Evolutionary conservation across 2,797 vertebrate species (phyloP), one percentile per base, ranked within the genome.

Genomic region (Helicolenus hilgendorfi): DNA sequence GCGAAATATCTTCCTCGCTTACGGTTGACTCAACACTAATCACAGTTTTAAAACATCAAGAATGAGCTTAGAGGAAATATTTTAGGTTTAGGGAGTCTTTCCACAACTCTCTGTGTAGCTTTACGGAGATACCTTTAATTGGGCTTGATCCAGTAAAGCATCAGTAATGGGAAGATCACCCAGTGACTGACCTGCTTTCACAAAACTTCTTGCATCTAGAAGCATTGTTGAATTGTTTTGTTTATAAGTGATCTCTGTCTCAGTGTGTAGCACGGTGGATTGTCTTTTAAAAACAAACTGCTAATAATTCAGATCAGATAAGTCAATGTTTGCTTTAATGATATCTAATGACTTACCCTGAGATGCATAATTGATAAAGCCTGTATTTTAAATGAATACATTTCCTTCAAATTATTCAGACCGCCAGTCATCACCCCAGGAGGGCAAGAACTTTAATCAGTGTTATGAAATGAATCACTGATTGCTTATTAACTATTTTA

Each of bases 371-470:
- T 24, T 68, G 6, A 45, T 45, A 22, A 29, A 72, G 5, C 14
- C 10, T 65, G n/a, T 29, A 65, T 76, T 29, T 65, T 22, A 72
- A 77, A 49, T 76, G 1, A 31, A 69, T 69, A 14, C 3, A 4
- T 62, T 77, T 49, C 55, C 31, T 72, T 53, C 4, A 27, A 26
- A 69, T 83, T 75, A 75, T 83, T 79, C 79, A 74, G 58, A 53
- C 56, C 26, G 68, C 7, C 1, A 62, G 68, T 62, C 24, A 62
- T 81, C 60, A 31, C 29, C 31, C 7, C 29, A 9, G 7, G 29
- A 55, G 38, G 27, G 33, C 18, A 8, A 24, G 4, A 62, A 20
- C 27, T 76, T 24, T 49, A 68, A 69, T 69, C 27, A 20, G 5
- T 35, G 36, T 60, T 71, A 59, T n/a, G 56, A 79, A 78, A 71